Conservation (phyloP, 2,888 invertebrate species). For the Melanotus villosus region DNA sequence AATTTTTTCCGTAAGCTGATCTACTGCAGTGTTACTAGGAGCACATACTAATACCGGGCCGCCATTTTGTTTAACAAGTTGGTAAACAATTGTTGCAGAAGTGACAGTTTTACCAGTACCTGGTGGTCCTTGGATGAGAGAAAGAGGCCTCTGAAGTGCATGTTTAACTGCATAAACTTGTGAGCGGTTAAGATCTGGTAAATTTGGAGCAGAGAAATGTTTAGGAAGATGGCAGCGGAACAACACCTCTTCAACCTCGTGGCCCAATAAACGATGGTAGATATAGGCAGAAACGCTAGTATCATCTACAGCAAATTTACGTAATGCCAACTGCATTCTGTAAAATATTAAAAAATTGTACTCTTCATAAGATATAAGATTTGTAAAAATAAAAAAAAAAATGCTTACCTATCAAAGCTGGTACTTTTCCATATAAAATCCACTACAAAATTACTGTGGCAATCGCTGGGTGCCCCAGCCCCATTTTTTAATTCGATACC, state of each 20-base stretch:
- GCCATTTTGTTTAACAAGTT: conserved; percentile 94
- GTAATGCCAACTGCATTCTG: conserved; percentile 95
- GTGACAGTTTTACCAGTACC: conserved; percentile 99
- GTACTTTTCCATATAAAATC: conserved; percentile 99
- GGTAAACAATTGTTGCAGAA: conserved; percentile 99
- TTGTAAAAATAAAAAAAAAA: too few relatives aligned
- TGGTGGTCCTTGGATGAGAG: conserved; percentile 97
- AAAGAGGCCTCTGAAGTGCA: conserved; percentile 94
- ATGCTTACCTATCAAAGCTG: conserved; percentile 88
- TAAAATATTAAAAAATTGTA: conserved; percentile 45
- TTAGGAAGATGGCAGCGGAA: conserved; percentile 95
- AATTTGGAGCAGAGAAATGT: conserved; percentile 96
- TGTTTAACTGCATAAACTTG: conserved; percentile 99
- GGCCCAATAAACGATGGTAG: conserved; percentile 95
- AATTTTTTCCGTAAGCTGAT: conserved; percentile 98
- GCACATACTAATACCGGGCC: conserved; percentile 98
- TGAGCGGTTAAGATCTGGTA: conserved; percentile 97
- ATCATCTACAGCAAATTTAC: conserved; percentile 97
- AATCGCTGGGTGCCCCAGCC: conserved; percentile 93
- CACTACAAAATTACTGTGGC: conserved; percentile 95
- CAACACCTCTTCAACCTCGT: conserved; percentile 93
- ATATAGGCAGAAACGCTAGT: conserved; percentile 97
- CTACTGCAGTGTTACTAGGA: conserved; percentile 99
- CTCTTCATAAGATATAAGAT: too few relatives aligned
- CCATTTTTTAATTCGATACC: conserved; percentile 96